Conservation (phyloP, 2,113 vertebrate genomes). For the Ahaetulla prasina region DNA sequence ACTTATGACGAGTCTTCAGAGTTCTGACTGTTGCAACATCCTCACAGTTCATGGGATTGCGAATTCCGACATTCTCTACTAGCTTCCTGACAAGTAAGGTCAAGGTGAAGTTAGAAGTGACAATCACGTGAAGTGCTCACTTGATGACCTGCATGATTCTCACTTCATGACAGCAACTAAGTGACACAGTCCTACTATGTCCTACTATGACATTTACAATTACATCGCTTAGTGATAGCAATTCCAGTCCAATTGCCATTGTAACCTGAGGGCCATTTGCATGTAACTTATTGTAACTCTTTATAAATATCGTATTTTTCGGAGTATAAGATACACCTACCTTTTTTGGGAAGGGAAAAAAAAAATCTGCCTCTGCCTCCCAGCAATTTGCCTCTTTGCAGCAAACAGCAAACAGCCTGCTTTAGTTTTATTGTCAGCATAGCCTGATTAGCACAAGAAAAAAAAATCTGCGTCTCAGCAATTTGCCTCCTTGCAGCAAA, state of each 20-base stretch:
- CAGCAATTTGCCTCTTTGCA: no score
- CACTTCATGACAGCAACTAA: not conserved
- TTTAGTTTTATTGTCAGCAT: no score
- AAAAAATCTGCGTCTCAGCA: no score
- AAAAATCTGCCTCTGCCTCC: no score
- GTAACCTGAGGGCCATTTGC: no score
- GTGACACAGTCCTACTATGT: not conserved
- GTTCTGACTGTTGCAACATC: not conserved
- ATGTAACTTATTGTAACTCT: not conserved
- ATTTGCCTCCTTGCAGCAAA: no score
- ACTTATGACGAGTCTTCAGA: not conserved
- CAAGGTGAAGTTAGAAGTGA: not conserved
- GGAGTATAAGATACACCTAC: no score
- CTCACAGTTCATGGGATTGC: not conserved
- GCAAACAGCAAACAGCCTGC: no score
- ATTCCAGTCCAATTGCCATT: not conserved
- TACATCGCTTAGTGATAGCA: not conserved
- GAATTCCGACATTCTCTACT: not conserved
- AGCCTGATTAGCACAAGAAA: no score
- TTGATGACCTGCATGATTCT: not conserved
- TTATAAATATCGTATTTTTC: not conserved
- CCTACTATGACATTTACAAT: not conserved
- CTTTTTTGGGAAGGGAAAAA: no score
- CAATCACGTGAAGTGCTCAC: not conserved
- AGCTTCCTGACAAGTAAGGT: not conserved